These are phyloP conservation scores for Sinotaia quadrata DNA, from an alignment of 2,888 invertebrate genomes.

Conservation along the genomic window DNA sequence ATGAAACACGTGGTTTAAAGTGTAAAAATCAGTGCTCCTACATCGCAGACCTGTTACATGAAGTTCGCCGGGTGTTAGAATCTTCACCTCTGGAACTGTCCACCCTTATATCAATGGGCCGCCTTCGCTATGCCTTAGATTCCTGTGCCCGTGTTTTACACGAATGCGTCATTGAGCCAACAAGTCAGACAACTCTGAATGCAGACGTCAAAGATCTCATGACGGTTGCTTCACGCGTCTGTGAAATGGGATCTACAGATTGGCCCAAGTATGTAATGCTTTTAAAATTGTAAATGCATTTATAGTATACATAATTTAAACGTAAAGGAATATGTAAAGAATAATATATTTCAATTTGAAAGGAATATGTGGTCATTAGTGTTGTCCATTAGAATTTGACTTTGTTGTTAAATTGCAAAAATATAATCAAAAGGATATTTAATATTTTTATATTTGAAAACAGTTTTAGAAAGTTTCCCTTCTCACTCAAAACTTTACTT, in stretches of 20 bases:
- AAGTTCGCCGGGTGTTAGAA: background rate
- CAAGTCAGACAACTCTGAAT: background rate
- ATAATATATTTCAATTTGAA: no score
- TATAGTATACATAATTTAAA: no score
- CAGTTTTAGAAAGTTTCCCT: no score
- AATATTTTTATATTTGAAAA: no score
- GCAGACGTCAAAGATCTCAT: background rate
- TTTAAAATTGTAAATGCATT: no score
- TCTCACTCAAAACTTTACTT: no score
- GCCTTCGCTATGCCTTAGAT: conserved; percentile 7
- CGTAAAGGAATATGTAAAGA: no score
- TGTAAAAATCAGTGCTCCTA: background rate
- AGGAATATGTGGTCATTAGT: no score
- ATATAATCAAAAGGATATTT: no score
- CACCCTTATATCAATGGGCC: conserved; percentile 8
- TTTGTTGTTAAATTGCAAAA: no score
- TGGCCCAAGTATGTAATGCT: conserved; percentile 23
- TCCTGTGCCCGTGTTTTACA: background rate
- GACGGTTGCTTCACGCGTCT: conserved; percentile 7
- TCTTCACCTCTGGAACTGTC: background rate
- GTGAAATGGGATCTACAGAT: background rate
- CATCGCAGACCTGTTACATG: background rate
- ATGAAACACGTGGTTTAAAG: background rate
- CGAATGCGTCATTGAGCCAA: background rate
- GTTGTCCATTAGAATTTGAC: no score